phyloP scores from a whole-genome alignment of 1,140 invertebrate genomes.

The Ptiloglossa arizonensis region DNA sequence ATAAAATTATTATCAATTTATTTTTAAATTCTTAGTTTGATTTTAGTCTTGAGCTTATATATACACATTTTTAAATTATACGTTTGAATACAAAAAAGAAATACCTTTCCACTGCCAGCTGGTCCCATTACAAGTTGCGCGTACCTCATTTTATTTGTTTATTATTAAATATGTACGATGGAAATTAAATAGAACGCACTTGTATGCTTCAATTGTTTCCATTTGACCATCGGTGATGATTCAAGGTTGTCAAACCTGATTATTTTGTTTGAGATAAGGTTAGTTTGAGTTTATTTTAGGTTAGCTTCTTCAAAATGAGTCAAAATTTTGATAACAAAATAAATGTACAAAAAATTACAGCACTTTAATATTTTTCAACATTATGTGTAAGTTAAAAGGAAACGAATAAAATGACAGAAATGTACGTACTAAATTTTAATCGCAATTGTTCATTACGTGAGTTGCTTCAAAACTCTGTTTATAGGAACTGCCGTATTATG shows the following conservation, averaged over 20 bases:
- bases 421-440: too few species aligned
- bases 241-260: not conserved
- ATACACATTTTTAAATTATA: not conserved
- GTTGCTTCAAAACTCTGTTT: too few species aligned
- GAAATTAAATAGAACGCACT: not conserved
- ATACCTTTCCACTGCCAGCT: slow-evolving; percentile 96
- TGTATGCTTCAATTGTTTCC: not conserved
- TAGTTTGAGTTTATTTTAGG: not conserved
- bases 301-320: not conserved
- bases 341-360: too few species aligned
- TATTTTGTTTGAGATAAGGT: not conserved
- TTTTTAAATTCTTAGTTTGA: slow-evolving; percentile 13
- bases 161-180: not conserved
- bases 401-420: too few species aligned
- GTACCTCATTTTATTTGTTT: slow-evolving; percentile 88
- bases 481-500: too few species aligned
- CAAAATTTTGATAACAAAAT: too few species aligned
- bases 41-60: not conserved
- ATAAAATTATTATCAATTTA: not conserved
- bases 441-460: too few species aligned
- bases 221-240: not conserved
- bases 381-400: too few species aligned
- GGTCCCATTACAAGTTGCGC: slow-evolving; percentile 97
- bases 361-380: too few species aligned
- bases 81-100: slow-evolving; percentile 12